A percentile compares a stretch with the other conserved stretches of the same genome.
Evolutionary conservation across 1,140 invertebrate species (phyloP).

Genomic region (Formica exsecta): DNA sequence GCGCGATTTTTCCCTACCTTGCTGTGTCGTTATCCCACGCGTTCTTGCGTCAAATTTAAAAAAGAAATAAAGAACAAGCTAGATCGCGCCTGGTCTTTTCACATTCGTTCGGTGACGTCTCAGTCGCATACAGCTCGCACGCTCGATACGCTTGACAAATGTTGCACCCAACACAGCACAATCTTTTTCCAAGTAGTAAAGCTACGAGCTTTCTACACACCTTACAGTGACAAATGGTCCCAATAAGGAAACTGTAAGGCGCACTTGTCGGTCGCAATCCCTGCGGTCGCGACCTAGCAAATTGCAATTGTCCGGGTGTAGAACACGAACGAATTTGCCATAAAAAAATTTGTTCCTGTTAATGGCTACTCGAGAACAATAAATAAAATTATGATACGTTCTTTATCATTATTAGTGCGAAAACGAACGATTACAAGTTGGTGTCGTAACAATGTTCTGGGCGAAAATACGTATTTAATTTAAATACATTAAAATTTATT

Average conservation of each 20-base stretch:
- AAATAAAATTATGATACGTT: not conserved
- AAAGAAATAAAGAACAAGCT: not conserved
- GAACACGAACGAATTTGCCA: not conserved
- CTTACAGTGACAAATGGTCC: slow-evolving; percentile 37
- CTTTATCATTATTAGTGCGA: not conserved
- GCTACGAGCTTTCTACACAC: slow-evolving; percentile 28
- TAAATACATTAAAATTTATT: slow-evolving; percentile 19
- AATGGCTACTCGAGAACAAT: slow-evolving; percentile 24
- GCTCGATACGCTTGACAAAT: slow-evolving; percentile 39
- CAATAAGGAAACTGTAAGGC: slow-evolving; percentile 53
- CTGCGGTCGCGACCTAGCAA: not conserved
- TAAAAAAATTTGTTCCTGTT: not conserved
- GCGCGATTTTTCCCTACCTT: not conserved
- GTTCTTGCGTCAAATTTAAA: not conserved
- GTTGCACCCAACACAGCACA: slow-evolving; percentile 4
- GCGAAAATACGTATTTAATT: not conserved
- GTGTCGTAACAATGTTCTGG: no score
- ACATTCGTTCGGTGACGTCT: slow-evolving; percentile 20
- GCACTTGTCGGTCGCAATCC: slow-evolving; percentile 7
- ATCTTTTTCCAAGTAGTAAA: slow-evolving; percentile 51
- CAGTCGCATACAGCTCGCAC: not conserved
- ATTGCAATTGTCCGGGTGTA: slow-evolving; percentile 16
- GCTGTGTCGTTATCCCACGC: not conserved
- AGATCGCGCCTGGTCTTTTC: not conserved
- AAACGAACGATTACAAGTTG: not conserved